Evolutionary conservation across 2,113 vertebrate species (phyloP), one percentile per base, ranked within the genome.

Genomic region (Larimichthys crocea): DNA sequence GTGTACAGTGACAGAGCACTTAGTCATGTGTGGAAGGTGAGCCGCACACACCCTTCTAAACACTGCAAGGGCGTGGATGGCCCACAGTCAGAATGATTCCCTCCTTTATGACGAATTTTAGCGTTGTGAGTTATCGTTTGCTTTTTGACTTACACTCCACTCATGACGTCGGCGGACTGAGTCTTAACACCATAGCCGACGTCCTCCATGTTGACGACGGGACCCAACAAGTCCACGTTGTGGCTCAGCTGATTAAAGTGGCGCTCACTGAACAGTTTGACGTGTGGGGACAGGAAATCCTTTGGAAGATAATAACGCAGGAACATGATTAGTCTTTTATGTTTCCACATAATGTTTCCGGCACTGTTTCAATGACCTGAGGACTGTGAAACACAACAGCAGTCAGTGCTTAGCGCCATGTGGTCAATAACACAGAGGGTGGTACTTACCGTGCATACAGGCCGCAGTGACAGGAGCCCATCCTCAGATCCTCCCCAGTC

Each of bases 401-500:
- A 24, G 60, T 42, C 40, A 11, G 26, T 9, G 5, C 48, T 57
- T 31, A 16, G 26, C 5, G 8, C 46, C 53, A 80, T 8, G 35
- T 40, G 35, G 35, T 40, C 48, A 9, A 4, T 78, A 11, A 42
- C 1, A 3, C 61, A 26, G 19, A 1, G 42, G 19, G 10, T 57
- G 40, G 63, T 49, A 95, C 97, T 96, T 91, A 99, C 98, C 0
- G 96, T 90, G 83, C 95, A 26, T 48, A 99, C 17, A 1, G 97
- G 97, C 3, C 96, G 93, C 31, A 99, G 92, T 0, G 98, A 99
- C 79, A 94, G 93, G 48, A 99, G 64, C 3, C 92, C 82, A 16
- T 94, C 94, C 52, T 90, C 88, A 16, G 91, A 94, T 46, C 96
- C 97, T 17, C 96, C 97, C 98, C 98, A 99, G n/a, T 97, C 96